Evolutionary conservation across 2,797 vertebrate species (phyloP).

Genomic region (Enteromius thamalakanensis): DNA sequence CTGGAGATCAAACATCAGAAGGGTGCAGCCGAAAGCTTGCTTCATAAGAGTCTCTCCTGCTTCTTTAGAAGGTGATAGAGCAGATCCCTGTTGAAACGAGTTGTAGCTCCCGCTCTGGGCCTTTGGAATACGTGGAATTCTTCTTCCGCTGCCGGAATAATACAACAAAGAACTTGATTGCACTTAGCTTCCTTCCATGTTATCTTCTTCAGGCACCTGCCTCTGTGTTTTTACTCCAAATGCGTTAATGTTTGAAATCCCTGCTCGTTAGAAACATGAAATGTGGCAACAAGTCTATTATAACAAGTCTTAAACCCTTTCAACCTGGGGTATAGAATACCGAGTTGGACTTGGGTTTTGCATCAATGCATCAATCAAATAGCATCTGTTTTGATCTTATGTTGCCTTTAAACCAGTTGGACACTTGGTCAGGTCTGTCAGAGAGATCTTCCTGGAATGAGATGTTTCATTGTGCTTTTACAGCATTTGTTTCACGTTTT

Average conservation of each 20-base stretch:
- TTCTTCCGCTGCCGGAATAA: slow-evolving; percentile 18
- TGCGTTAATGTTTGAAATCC: slow-evolving; percentile 27
- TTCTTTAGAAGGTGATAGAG: slow-evolving; percentile 47
- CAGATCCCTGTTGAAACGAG: slow-evolving; percentile 34
- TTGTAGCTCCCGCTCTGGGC: slow-evolving; percentile 23
- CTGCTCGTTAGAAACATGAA: slow-evolving; percentile 1
- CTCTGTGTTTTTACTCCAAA: not conserved
- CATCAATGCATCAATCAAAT: too few relatives aligned
- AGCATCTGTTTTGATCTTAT: not conserved
- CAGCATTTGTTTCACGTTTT: not conserved
- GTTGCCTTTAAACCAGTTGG: not conserved
- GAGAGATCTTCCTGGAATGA: not conserved
- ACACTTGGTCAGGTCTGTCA: not conserved
- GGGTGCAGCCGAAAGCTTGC: slow-evolving; percentile 45
- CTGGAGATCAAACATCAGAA: slow-evolving; percentile 62
- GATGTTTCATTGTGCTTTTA: slow-evolving; percentile 2
- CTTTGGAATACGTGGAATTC: not conserved
- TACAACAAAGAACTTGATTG: slow-evolving; percentile 35
- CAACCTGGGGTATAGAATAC: not conserved
- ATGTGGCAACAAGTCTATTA: not conserved
- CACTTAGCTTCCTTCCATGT: not conserved
- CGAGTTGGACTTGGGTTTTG: not conserved
- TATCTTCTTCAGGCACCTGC: slow-evolving; percentile 32
- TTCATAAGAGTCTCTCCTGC: slow-evolving; percentile 41
- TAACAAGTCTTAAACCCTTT: not conserved